Conservation (phyloP, 2,797 vertebrate species). For the Scolopax bukidnonensis region DNA sequence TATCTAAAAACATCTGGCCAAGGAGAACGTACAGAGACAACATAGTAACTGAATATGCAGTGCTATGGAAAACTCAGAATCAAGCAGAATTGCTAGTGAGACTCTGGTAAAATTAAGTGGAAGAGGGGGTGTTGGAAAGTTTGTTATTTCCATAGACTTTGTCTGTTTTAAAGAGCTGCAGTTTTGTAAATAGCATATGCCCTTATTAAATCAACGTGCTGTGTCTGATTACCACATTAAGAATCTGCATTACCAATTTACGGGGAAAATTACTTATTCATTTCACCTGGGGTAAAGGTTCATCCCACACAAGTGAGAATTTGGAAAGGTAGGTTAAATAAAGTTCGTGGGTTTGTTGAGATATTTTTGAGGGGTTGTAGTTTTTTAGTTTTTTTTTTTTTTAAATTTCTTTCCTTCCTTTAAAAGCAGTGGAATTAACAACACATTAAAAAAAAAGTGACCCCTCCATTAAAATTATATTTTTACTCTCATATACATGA, state of each 20-base stretch:
- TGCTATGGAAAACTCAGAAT: neutral
- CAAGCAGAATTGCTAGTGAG: neutral
- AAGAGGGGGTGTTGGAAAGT: neutral
- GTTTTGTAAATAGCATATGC: neutral
- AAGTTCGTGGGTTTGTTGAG: neutral
- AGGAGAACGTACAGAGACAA: neutral
- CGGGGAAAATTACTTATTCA: neutral
- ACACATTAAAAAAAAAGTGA: neutral
- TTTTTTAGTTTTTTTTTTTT: neutral
- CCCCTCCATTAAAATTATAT: neutral
- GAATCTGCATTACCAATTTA: neutral
- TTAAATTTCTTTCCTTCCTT: neutral
- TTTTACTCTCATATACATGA: neutral
- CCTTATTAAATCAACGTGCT: neutral
- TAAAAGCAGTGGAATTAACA: neutral
- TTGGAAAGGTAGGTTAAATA: conserved; percentile 18
- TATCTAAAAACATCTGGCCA: neutral
- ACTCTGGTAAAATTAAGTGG: neutral
- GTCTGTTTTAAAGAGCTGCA: neutral
- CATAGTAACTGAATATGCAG: neutral
- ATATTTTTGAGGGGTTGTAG: neutral
- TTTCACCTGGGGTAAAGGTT: neutral
- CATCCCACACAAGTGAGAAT: neutral
- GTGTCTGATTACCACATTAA: neutral
- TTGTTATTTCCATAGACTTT: neutral